Conservation (phyloP, 1,140 invertebrate species). For the Drosophila cardini region DNA sequence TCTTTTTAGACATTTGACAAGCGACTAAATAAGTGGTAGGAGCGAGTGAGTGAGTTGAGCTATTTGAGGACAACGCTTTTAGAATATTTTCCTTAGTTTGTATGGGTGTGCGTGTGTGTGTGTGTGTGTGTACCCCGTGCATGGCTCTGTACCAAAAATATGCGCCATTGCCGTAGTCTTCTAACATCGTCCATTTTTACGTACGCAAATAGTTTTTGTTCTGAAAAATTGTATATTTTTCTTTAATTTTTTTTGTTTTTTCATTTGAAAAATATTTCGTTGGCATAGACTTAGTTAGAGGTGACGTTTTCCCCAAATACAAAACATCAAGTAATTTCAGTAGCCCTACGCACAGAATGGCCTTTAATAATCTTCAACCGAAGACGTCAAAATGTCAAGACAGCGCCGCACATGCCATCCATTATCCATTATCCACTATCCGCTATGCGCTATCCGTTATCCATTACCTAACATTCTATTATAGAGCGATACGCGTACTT, state of each 20-base stretch:
- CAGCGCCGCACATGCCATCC: constrained; percentile 27
- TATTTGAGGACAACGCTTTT: constrained; percentile 57
- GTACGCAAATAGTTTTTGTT: constrained; percentile 75
- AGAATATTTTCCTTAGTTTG: constrained; percentile 51
- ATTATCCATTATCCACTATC: constrained; percentile 42
- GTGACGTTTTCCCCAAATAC: constrained; percentile 43
- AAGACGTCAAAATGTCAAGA: constrained; percentile 31
- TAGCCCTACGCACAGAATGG: constrained; percentile 49
- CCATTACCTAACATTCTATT: constrained; percentile 45
- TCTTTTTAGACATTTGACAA: constrained; percentile 49
- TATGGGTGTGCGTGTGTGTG: constrained; percentile 23
- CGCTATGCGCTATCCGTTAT: constrained; percentile 9
- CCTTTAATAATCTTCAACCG: constrained; percentile 38
- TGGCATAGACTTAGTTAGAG: constrained; percentile 59
- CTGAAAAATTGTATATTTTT: constrained; percentile 68
- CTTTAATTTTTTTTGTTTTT: constrained; percentile 6
- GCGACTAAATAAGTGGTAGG: constrained; percentile 41
- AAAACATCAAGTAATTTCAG: constrained; percentile 67
- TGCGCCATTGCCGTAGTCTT: constrained; percentile 64
- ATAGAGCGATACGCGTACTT: neutral
- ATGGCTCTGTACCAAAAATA: constrained; percentile 61
- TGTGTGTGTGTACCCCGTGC: constrained; percentile 44
- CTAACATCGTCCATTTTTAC: constrained; percentile 70
- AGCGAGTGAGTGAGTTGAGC: constrained; percentile 39
- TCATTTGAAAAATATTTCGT: constrained; percentile 29